Conservation (phyloP, 2,113 vertebrate genomes). For the Mixornis gularis region DNA sequence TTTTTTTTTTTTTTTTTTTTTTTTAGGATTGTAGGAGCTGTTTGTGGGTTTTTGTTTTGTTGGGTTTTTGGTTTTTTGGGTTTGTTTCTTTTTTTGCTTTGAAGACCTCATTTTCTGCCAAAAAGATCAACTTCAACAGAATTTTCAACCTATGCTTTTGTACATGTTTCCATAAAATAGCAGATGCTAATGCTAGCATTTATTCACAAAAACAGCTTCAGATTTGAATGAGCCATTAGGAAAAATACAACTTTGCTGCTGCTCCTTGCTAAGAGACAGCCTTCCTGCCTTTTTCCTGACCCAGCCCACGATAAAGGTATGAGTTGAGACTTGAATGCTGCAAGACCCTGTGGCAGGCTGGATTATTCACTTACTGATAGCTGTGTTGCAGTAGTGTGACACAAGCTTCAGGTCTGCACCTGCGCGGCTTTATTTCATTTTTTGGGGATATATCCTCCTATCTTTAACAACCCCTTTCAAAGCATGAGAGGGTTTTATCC, state of each 20-base stretch:
- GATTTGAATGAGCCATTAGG: neutral
- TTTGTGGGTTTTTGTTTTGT: neutral
- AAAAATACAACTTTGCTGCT: neutral
- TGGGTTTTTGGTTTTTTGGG: neutral
- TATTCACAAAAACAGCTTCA: neutral
- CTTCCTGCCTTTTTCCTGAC: neutral
- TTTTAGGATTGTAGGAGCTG: neutral
- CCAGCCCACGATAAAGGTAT: neutral
- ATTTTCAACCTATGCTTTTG: neutral
- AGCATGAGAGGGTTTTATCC: neutral
- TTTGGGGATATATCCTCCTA: neutral
- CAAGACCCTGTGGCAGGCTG: neutral
- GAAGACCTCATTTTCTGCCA: neutral
- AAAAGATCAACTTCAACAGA: neutral
- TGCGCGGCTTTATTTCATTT: neutral
- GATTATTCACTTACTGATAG: neutral
- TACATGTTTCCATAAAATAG: neutral
- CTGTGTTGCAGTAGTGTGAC: neutral
- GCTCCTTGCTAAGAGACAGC: neutral
- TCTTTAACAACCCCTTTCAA: neutral
- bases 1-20: neutral
- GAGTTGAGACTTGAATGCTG: neutral
- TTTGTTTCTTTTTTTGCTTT: neutral
- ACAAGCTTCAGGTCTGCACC: neutral
- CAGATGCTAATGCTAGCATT: neutral